Conservation (phyloP, 2,113 vertebrate species). For the Cyanoderma ruficeps region DNA sequence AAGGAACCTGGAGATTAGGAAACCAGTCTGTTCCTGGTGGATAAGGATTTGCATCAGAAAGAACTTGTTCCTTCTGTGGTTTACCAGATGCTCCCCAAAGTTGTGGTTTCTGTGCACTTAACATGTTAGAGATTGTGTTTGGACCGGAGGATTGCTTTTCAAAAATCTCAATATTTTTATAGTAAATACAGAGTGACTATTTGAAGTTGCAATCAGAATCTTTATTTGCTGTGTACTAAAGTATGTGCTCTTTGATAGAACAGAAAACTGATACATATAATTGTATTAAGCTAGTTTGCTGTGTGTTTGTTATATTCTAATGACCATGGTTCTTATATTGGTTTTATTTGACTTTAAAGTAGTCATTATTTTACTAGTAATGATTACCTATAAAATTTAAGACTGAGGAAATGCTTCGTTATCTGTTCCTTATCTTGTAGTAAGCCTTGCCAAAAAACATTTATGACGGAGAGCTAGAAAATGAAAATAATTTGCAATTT, state of each 20-base stretch:
- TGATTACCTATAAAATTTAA: neutral
- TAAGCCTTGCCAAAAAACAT: neutral
- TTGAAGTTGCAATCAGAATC: neutral
- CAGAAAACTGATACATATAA: neutral
- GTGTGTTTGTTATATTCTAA: neutral
- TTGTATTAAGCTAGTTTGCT: neutral
- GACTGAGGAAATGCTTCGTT: neutral
- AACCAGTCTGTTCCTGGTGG: neutral
- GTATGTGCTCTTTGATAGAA: neutral
- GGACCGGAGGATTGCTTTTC: neutral
- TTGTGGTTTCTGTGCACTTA: neutral
- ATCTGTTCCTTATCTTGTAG: neutral
- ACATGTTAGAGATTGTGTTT: neutral
- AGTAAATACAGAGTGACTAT: neutral
- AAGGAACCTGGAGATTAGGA: neutral
- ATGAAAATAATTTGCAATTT: neutral
- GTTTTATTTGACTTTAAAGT: neutral
- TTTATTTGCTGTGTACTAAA: neutral
- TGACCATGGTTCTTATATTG: neutral
- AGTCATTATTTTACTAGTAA: neutral
- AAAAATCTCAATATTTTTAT: neutral
- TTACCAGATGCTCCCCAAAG: neutral
- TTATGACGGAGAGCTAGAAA: neutral
- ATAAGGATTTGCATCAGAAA: neutral
- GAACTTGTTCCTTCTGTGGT: neutral